Evolutionary conservation across 2,888 invertebrate species (phyloP), one percentile per base, ranked within the genome.

Genomic region (Pristionchus mayeri): DNA sequence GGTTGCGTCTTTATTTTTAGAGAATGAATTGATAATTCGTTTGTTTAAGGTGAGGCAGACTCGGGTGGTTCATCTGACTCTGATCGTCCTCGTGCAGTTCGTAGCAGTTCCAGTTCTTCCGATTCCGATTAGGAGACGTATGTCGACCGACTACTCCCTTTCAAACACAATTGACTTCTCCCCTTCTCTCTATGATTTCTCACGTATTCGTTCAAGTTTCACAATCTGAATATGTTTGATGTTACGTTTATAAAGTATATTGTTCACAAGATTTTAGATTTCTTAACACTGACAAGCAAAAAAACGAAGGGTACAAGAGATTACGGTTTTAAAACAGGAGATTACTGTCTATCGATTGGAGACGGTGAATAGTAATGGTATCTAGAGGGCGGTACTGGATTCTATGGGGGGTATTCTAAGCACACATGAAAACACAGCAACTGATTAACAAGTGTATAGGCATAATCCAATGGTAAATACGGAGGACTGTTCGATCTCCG

Each of bases 111-210:
- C 11, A 79, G 54, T 54, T 52, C 30, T 37, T 54, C 54, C 37
- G 79, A 79, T 54, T 79, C 79, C 24, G 79, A 79, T 54, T 79
- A 79, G 37, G n/a, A n/a, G n/a, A n/a, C n/a, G n/a, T n/a, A n/a
- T n/a, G n/a, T 54, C 27, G 24, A 76, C 27, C 48, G 48, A 44
- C n/a, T 76, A 24, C 27, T 37, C 37, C 75, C 48, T 7, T 27
- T 76, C 48, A 76, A 6, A 30, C 16, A 37, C 2, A 18, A 67
- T 67, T 50, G 44, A 71, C 40, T 44, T 13, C 44, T 6, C 6
- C 13, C 13, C 27, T 30, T 60, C 60, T 30, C 24, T 30, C 9
- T 27, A 13, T 60, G 60, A 27, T 30, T 60, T 24, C 11, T 24
- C 3, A 30, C 60, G 60, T 16, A 60, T 1, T 60, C 27, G n/a